Evolutionary conservation across 2,888 invertebrate genomes (phyloP), one percentile per base, ranked within the genome.

Genomic region (Laothoe populi): DNA sequence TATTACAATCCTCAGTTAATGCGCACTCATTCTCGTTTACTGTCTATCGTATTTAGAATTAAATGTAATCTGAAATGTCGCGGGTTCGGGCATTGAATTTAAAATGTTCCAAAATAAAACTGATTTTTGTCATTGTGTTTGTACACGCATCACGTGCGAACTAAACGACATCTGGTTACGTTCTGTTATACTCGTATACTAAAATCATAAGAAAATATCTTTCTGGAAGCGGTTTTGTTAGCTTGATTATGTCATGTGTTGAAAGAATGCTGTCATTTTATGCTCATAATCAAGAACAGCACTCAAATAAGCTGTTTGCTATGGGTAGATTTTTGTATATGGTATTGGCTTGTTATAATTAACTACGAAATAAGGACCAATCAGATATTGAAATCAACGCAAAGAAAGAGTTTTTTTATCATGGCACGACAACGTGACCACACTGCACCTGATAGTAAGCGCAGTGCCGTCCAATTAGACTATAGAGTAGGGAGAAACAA

Each of bases 11-110:
- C 42, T 59, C 61, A 65, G 59, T 67, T 71, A 66, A 72, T 70
- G 71, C 70, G 64, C 61, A 71, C 71, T 70, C 73, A 71, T 73
- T 72, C 67, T 63, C 70, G 65, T 68, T 62, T 64, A 11, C 63
- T 53, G 31, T 53, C 31, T 31, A 31, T 31, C 16, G 16, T 31
- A 16, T 53, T 53, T 53, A 53, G 49, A 53, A 53, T 48, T 48
- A 48, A 53, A 53, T 53, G 26, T n/a, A 31, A 53, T 49, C 31
- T 49, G 16, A 26, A 49, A 31, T 7, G 31, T 26, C 16, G 0
- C n/a, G 13, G 10, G 48, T 31, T 8, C 8, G 31, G 7, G 49
- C 31, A 49, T 53, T 53, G 49, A 53, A 53, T 53, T 31, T 53
- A 53, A 53, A 53, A 31, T 24, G 48, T 48, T 48, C 11, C 49